Percentiles rank a stretch among this genome's conserved stretches.
phyloP scores from a whole-genome alignment of 2,797 vertebrate genomes.

The Hydrophis major region DNA sequence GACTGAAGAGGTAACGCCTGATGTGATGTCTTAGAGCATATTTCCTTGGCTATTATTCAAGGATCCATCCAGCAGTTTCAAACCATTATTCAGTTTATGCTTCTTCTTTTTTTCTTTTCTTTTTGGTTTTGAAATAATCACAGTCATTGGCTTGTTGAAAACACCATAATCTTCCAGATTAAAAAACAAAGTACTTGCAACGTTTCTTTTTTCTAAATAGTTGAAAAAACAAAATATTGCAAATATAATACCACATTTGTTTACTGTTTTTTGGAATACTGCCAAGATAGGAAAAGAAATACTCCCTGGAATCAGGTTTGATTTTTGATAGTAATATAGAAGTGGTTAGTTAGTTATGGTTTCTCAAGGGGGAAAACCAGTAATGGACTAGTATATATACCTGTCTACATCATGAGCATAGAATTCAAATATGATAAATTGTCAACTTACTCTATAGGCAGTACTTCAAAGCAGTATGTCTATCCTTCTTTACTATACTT shows the following conservation, averaged over 20 bases:
- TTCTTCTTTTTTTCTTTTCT: neutral
- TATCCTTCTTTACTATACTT: neutral
- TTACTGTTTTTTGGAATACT: neutral
- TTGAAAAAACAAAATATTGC: neutral
- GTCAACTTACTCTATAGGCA: neutral
- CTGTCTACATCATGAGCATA: neutral
- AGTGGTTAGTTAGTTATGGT: neutral
- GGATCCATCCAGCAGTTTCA: neutral
- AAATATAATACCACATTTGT: neutral
- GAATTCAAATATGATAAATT: neutral
- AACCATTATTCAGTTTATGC: neutral
- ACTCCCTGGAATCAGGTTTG: neutral
- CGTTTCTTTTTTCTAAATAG: neutral
- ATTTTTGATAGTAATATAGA: neutral
- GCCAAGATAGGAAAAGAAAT: neutral
- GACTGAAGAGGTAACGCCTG: neutral
- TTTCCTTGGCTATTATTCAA: neutral
- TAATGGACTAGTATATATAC: neutral
- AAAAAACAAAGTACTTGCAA: neutral
- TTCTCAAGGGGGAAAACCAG: neutral
- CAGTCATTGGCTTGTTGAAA: neutral
- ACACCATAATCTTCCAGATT: neutral
- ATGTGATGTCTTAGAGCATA: neutral
- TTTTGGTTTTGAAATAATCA: neutral
- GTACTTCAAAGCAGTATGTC: neutral